These are phyloP conservation scores for Pelecanus crispus DNA, from an alignment of 2,113 vertebrate genomes.

Conservation along the genomic window DNA sequence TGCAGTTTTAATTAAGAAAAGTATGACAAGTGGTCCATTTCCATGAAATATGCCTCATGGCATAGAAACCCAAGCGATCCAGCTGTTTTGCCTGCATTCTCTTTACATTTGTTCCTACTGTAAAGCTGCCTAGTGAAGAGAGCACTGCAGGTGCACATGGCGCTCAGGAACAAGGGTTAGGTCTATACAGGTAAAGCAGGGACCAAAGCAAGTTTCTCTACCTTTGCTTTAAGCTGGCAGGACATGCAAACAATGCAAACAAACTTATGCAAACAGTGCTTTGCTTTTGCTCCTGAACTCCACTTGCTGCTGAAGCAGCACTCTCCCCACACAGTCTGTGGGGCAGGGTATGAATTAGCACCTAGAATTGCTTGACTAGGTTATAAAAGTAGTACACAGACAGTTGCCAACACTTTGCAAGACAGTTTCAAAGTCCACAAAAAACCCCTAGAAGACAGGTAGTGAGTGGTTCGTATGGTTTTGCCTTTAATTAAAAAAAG, in stretches of 20 bases:
- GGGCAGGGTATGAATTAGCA: background rate
- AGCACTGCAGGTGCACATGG: background rate
- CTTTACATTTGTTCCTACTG: background rate
- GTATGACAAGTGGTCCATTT: background rate
- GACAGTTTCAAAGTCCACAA: background rate
- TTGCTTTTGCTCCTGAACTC: background rate
- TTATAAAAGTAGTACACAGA: background rate
- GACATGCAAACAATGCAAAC: accelerated
- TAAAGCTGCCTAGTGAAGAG: background rate
- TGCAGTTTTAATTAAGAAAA: background rate
- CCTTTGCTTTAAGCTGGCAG: background rate
- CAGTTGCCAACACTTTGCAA: background rate
- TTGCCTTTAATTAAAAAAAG: background rate
- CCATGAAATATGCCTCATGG: background rate
- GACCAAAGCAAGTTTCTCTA: background rate
- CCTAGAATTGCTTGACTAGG: background rate
- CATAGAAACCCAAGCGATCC: background rate
- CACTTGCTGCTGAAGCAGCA: background rate
- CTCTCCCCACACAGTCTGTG: accelerated
- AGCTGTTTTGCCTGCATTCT: background rate
- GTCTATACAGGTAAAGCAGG: background rate
- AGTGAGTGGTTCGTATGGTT: accelerated
- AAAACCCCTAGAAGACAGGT: background rate
- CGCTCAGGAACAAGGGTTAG: background rate
- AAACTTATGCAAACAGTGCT: background rate